A percentile compares a stretch with the other conserved stretches of the same genome.
Evolutionary conservation across 1,140 invertebrate genomes (phyloP).

Genomic region (Zaprionus ghesquierei): DNA sequence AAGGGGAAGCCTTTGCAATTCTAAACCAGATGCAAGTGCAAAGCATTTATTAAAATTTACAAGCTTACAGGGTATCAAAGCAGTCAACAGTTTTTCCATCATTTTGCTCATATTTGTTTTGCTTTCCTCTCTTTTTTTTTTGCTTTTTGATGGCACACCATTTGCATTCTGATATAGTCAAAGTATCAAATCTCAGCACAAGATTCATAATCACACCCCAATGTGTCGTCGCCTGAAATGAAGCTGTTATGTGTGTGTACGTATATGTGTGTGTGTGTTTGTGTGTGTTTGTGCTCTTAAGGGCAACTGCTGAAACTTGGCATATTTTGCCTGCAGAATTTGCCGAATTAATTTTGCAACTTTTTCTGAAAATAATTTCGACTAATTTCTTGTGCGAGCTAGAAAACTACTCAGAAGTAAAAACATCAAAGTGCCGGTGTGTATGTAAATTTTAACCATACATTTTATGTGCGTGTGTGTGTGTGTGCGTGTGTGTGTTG

Average conservation of each 20-base stretch:
- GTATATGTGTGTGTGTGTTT: conserved; percentile 11
- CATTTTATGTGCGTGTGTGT: background rate
- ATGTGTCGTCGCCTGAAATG: conserved; percentile 66
- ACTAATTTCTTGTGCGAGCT: conserved; percentile 46
- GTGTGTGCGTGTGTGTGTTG: conserved; percentile 23
- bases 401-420: conserved; percentile 64
- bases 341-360: conserved; percentile 13
- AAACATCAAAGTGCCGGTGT: conserved; percentile 46
- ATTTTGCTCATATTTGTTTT: conserved; percentile 1
- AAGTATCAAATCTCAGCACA: conserved; percentile 67
- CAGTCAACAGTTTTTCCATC: background rate
- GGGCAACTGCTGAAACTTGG: background rate
- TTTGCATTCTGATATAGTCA: conserved; percentile 63
- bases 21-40: background rate
- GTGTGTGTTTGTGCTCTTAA: conserved; percentile 8
- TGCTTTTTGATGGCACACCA: conserved; percentile 33
- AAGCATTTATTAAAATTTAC: background rate
- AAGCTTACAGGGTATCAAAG: background rate
- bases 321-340: background rate
- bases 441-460: background rate
- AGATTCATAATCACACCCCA: conserved; percentile 73
- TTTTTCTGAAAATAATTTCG: conserved; percentile 60
- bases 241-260: conserved; percentile 35
- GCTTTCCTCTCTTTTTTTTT: conserved; percentile 27
- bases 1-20: background rate